Evolutionary conservation across 2,888 invertebrate species (phyloP).

Genomic region (Dasypolia templi): DNA sequence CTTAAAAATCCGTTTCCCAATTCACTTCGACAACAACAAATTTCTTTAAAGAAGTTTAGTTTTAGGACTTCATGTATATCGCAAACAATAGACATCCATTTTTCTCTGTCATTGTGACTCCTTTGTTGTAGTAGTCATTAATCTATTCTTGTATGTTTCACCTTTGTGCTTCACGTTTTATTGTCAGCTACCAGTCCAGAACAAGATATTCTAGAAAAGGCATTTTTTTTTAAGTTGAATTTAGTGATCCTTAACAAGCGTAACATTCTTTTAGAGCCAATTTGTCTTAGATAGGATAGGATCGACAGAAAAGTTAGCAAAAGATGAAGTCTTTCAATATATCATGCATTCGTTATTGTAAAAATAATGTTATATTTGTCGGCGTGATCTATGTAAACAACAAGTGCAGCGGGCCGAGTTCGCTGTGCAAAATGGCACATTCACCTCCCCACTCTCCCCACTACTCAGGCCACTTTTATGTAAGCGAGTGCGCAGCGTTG

Average conservation of each 20-base stretch:
- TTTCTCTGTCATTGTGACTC: conserved; percentile 62
- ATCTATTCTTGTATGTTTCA: conserved; percentile 53
- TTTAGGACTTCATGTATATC: conserved; percentile 46
- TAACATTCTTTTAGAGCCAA: no score
- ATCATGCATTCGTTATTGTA: not conserved
- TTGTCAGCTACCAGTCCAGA: conserved; percentile 14
- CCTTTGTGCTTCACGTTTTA: conserved; percentile 35
- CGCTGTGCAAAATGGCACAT: no score
- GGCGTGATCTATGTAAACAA: no score
- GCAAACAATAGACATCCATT: conserved; percentile 57
- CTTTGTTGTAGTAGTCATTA: conserved; percentile 56
- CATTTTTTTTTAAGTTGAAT: not conserved
- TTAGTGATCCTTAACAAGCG: not conserved
- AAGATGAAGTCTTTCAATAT: no score
- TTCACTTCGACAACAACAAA: conserved; percentile 1
- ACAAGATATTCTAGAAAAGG: conserved; percentile 13
- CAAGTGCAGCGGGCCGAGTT: no score
- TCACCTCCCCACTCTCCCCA: no score
- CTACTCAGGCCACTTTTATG: no score
- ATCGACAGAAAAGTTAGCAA: not conserved
- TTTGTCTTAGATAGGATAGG: no score
- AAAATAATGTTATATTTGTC: no score
- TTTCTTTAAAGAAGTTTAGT: conserved; percentile 38
- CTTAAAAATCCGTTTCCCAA: not conserved
- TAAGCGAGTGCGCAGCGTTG: no score